Evolutionary conservation across 2,797 vertebrate genomes (phyloP), one percentile per base, ranked within the genome.

Genomic region (Lepus oiostolus): DNA sequence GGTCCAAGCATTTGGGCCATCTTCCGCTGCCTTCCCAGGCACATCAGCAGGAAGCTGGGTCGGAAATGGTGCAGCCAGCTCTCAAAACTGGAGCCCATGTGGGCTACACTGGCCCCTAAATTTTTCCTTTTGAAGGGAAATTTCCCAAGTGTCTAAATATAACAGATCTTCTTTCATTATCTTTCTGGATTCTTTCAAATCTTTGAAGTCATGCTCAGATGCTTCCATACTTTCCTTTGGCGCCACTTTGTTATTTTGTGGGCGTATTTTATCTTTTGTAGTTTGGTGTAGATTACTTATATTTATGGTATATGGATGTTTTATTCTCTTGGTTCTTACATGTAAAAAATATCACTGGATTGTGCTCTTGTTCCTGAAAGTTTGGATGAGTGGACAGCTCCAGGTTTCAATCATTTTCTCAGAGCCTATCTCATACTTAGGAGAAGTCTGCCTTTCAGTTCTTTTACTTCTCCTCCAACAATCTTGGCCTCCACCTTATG

Each of bases 111-210:
- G 2, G 74, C n/a, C 14, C 62, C 50, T 70, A 80, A 65, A 68
- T 72, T 81, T 62, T 88, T 7, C 30, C 58, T 84, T 72, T 85
- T 90, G 83, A 88, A 77, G 52, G 32, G 19, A 88, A 80, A 65
- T 71, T 47, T 47, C 32, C 10, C 28, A 65, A 60, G 21, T 38
- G 12, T 75, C 14, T 71, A 22, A 84, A 52, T 84, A 84, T 47
- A 91, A 70, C 70, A n/a, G 14, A 22, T 32, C 2, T 5, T 35
- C 17, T 13, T 52, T 58, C 84, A 80, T 38, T 32, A 85, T 84
- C 76, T 58, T 68, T 92, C 84, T 32, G 35, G 24, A 12, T 85
- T 67, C 24, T 38, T 90, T 26, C 28, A 81, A 35, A 54, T 38
- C 65, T 67, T 88, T 80, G 54, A 19, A 42, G 24, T 47, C 22